A percentile compares a stretch with the other conserved stretches of the same genome.
These are phyloP conservation scores for Microcebus murinus DNA, from an alignment of 2,113 vertebrate genomes.

Conservation along the genomic window DNA sequence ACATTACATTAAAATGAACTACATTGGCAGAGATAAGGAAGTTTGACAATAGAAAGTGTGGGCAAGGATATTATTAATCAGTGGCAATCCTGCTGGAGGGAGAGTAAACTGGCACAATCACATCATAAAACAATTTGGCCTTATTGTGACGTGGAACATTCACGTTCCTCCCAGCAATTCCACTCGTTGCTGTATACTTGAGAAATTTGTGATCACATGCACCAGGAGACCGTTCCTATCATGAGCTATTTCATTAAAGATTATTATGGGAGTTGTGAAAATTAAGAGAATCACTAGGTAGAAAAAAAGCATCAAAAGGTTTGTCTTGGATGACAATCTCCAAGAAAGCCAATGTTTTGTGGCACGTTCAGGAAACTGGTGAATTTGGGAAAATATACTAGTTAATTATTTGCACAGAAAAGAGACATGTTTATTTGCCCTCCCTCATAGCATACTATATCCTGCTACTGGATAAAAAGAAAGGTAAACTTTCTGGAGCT, in stretches of 20 bases:
- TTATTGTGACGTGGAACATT: neutral
- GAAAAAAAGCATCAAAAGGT: neutral
- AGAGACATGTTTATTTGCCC: neutral
- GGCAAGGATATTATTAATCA: neutral
- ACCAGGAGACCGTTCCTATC: neutral
- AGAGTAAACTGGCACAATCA: neutral
- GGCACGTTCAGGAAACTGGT: neutral
- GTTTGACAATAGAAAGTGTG: neutral
- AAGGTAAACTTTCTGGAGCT: neutral
- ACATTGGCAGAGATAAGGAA: neutral
- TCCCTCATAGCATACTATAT: neutral
- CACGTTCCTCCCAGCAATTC: neutral
- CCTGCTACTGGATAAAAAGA: neutral
- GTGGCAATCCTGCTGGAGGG: neutral
- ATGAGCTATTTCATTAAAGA: neutral
- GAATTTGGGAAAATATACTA: neutral
- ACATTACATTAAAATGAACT: neutral
- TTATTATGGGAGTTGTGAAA: neutral
- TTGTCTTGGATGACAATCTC: neutral
- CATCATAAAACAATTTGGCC: neutral
- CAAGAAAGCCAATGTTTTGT: neutral
- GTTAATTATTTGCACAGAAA: neutral
- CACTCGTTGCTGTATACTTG: neutral
- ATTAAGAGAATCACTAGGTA: neutral
- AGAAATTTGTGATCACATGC: neutral